These are phyloP conservation scores for Lamellibrachia columna DNA, from an alignment of 2,888 invertebrate genomes.

Conservation along the genomic window DNA sequence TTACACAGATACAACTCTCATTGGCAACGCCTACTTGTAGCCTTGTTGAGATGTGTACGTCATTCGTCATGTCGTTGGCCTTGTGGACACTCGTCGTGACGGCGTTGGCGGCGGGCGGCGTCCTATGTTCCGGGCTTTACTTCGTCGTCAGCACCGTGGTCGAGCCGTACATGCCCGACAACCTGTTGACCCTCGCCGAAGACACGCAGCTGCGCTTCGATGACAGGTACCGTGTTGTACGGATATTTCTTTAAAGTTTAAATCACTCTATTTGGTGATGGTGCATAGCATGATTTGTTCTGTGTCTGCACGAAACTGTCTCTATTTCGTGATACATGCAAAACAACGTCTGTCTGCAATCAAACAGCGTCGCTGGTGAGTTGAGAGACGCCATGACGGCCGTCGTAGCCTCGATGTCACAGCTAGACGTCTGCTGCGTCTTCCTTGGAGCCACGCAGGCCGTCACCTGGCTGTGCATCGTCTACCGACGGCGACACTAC, in stretches of 20 bases:
- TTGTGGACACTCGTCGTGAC: conserved; percentile 8
- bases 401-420: background rate
- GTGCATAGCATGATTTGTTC: background rate
- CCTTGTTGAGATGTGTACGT: background rate
- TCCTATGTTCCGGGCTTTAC: background rate
- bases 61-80: background rate
- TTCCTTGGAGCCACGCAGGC: background rate
- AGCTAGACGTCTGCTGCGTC: background rate
- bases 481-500: background rate
- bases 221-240: background rate
- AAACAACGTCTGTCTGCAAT: background rate
- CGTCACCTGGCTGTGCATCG: background rate
- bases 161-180: background rate
- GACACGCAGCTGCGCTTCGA: background rate
- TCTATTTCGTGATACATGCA: background rate
- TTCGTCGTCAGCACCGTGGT: background rate
- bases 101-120: background rate
- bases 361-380: background rate
- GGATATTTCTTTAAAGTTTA: background rate
- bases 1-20: too few relatives aligned
- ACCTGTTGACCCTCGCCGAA: background rate
- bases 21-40: background rate
- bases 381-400: background rate
- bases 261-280: background rate
- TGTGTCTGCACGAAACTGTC: too few relatives aligned